Percentiles rank a stretch among this genome's conserved stretches.
Evolutionary conservation across 2,113 vertebrate genomes (phyloP).

Genomic region (Gulo gulo): DNA sequence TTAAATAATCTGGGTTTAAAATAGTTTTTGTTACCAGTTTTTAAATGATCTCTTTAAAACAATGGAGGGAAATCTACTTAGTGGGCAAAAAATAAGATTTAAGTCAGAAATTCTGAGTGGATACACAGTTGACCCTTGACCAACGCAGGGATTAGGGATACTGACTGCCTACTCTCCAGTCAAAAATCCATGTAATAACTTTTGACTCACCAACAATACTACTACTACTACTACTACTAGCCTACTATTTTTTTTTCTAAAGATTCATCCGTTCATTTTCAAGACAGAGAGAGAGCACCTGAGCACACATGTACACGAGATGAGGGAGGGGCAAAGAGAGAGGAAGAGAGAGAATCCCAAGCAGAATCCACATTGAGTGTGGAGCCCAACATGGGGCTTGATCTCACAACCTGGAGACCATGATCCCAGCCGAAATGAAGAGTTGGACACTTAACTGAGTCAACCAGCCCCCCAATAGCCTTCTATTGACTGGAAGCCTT

Average conservation of each 20-base stretch:
- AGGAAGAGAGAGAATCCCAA: background rate
- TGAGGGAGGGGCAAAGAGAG: background rate
- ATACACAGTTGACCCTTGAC: background rate
- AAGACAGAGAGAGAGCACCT: background rate
- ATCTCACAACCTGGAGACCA: background rate
- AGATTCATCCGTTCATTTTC: background rate
- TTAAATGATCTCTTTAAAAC: background rate
- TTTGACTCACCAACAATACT: background rate
- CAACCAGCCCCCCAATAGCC: background rate
- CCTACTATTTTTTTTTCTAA: background rate
- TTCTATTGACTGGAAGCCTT: background rate
- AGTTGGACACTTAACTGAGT: background rate
- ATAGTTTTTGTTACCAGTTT: background rate
- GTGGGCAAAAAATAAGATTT: background rate
- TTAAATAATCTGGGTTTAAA: background rate
- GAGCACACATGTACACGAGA: background rate
- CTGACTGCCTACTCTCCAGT: background rate
- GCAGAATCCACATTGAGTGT: no score
- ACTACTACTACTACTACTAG: background rate
- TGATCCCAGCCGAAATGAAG: background rate
- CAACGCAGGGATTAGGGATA: background rate
- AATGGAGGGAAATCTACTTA: background rate
- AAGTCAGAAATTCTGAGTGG: background rate
- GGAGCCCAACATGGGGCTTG: background rate
- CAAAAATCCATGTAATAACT: background rate